These are phyloP conservation scores for Operophtera brumata DNA, from an alignment of 2,888 invertebrate genomes.

Conservation along the genomic window DNA sequence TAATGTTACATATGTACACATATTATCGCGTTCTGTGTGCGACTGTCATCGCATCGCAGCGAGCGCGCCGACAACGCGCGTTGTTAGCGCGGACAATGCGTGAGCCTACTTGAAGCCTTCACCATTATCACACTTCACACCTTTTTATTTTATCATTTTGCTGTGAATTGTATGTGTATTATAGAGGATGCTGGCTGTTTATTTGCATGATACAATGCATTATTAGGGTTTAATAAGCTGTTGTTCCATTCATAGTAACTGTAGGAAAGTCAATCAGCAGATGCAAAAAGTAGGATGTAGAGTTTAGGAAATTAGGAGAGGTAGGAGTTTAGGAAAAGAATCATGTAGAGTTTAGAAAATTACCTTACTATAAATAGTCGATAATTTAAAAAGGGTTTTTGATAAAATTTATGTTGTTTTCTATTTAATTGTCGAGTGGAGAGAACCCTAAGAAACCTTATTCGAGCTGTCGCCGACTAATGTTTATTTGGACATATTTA, in stretches of 20 bases:
- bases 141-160: conserved; percentile 30
- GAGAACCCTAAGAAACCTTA: conserved; percentile 64
- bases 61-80: conserved; percentile 45
- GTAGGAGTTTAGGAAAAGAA: no score
- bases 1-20: conserved; percentile 82
- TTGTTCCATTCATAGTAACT: no score
- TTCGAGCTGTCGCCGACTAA: conserved; percentile 70
- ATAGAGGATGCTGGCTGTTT: conserved; percentile 6
- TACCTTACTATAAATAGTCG: no score
- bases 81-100: conserved; percentile 69
- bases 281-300: no score
- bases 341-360: no score
- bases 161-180: conserved; percentile 18
- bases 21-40: conserved; percentile 71
- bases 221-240: not conserved
- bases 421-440: conserved; percentile 44
- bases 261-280: no score
- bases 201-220: conserved; percentile 12
- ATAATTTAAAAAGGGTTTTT: no score
- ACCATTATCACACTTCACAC: conserved; percentile 45
- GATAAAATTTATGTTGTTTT: not conserved
- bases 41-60: conserved; percentile 61
- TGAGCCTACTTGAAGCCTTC: conserved; percentile 48
- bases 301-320: no score
- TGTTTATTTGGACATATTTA: conserved; percentile 82